phyloP scores from a whole-genome alignment of 2,797 vertebrate genomes.

The Chelonia mydas region DNA sequence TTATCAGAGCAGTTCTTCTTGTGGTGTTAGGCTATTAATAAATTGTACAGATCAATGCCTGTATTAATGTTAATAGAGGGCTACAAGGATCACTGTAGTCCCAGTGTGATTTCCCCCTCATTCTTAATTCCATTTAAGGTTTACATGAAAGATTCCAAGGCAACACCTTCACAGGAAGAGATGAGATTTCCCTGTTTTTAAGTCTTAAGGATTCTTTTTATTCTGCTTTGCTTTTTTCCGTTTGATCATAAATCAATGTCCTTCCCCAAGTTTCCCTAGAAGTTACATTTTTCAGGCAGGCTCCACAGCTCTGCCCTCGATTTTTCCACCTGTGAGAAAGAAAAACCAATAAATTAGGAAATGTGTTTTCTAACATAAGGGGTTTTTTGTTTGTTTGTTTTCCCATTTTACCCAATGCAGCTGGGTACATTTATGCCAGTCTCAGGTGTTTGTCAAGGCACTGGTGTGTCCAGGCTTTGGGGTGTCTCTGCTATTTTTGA shows the following conservation, averaged over 20 bases:
- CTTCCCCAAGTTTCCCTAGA: neutral
- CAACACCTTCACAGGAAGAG: conserved; percentile 58
- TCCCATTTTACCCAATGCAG: neutral
- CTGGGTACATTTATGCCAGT: neutral
- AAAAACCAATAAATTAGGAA: neutral
- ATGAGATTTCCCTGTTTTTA: conserved; percentile 49
- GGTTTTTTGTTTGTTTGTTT: neutral
- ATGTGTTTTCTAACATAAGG: accelerated
- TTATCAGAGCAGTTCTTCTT: conserved; percentile 59
- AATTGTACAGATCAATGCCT: conserved; percentile 85
- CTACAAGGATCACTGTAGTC: conserved; percentile 80
- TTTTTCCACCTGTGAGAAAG: neutral
- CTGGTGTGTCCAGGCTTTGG: no score
- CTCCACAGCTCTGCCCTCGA: neutral
- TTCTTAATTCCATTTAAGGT: conserved; percentile 88
- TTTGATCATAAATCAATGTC: conserved; percentile 78
- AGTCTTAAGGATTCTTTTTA: conserved; percentile 72
- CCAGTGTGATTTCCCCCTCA: conserved; percentile 79
- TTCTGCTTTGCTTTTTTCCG: conserved; percentile 56
- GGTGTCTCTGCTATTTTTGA: no score
- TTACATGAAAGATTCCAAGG: conserved; percentile 88
- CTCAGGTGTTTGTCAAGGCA: neutral
- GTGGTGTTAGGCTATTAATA: conserved; percentile 83
- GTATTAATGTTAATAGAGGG: conserved; percentile 89
- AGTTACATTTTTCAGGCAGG: neutral